Percentiles rank a stretch among this genome's conserved stretches.
Conservation (phyloP, 2,113 vertebrate species). For the Neopipo cinnamomea region DNA sequence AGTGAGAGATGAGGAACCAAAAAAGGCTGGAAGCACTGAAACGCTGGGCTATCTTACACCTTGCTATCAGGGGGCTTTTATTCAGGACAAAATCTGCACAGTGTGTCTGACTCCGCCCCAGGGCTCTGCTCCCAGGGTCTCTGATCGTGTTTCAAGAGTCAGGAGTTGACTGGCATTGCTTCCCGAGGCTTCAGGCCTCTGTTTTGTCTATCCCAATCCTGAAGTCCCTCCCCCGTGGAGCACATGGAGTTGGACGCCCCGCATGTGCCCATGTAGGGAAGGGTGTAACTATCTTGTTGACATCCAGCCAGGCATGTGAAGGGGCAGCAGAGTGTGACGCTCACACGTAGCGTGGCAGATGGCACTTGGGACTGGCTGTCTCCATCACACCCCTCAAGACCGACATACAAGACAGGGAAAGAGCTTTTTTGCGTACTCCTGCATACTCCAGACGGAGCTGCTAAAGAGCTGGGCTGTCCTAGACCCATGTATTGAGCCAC, state of each 20-base stretch:
- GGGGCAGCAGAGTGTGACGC: constrained; percentile 11
- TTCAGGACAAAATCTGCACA: not conserved
- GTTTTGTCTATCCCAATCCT: not conserved
- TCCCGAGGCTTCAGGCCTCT: not conserved
- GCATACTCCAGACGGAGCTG: not conserved
- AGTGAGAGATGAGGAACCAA: not conserved
- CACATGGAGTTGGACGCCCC: not conserved
- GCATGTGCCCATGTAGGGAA: not conserved
- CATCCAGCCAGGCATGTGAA: constrained; percentile 8
- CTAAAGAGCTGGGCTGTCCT: not conserved
- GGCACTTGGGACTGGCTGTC: constrained; percentile 26
- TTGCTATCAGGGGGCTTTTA: not conserved
- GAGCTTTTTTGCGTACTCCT: not conserved
- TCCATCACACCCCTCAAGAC: constrained; percentile 5
- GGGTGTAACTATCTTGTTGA: constrained; percentile 22
- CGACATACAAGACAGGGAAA: not conserved
- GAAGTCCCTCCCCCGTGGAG: not conserved
- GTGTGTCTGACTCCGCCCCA: not conserved
- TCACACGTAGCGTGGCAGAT: not conserved
- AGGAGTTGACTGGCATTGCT: not conserved
- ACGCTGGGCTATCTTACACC: fast-evolving
- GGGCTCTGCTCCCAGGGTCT: not conserved
- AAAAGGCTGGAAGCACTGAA: not conserved
- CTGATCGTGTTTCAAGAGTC: constrained; percentile 9
- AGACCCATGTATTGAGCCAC: not conserved